Conservation (phyloP, 2,113 vertebrate genomes). For the Grammomys dolichurus region DNA sequence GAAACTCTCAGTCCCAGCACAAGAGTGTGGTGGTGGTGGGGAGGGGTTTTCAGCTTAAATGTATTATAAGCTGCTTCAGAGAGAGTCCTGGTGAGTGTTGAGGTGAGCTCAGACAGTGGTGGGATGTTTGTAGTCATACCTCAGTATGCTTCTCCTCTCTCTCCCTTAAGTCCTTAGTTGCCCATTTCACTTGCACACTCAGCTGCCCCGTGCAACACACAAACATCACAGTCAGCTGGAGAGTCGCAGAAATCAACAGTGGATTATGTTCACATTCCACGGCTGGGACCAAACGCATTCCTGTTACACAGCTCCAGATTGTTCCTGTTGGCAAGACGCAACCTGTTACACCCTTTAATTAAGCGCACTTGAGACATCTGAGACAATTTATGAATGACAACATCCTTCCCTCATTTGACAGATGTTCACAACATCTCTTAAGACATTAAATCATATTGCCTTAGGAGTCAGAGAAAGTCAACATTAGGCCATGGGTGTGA, state of each 20-base stretch:
- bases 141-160: constrained; percentile 50
- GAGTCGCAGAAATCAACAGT: background rate
- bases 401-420: constrained; percentile 75
- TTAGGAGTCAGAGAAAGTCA: constrained; percentile 66
- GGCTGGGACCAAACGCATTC: background rate
- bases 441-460: constrained; percentile 32
- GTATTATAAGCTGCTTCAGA: constrained; percentile 86
- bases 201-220: background rate
- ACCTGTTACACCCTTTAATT: constrained; percentile 60
- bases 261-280: constrained; percentile 48
- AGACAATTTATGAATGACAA: background rate
- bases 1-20: constrained; percentile 85
- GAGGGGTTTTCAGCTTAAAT: constrained; percentile 78
- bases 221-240: background rate
- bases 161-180: background rate
- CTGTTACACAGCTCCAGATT: constrained; percentile 40
- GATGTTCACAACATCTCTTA: constrained; percentile 70
- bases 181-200: background rate
- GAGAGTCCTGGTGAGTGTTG: constrained; percentile 77
- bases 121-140: background rate
- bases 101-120: constrained; percentile 35
- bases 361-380: constrained; percentile 3
- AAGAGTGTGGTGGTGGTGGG: constrained; percentile 77
- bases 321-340: background rate
- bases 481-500: constrained; percentile 37